Conservation (phyloP, 2,797 vertebrate genomes). For the Falco naumanni region DNA sequence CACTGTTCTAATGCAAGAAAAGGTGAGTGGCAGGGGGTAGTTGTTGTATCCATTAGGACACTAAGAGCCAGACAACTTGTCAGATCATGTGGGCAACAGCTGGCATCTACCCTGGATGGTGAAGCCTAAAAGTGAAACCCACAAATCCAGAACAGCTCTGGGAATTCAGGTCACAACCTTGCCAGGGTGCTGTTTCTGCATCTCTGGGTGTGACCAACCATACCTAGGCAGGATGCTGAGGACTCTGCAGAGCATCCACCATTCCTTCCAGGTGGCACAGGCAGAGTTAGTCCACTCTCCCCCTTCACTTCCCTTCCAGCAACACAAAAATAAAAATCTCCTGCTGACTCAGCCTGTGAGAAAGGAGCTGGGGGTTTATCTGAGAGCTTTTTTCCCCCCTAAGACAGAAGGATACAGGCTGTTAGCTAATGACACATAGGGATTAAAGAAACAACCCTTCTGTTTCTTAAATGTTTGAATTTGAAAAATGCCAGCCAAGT, state of each 20-base stretch:
- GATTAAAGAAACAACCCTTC: background rate
- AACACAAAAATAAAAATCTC: background rate
- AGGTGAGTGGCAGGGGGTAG: background rate
- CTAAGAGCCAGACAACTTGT: background rate
- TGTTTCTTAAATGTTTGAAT: background rate
- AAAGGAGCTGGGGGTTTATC: background rate
- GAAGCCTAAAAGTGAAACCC: background rate
- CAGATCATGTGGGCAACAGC: background rate
- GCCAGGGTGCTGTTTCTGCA: background rate
- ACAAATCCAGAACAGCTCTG: background rate
- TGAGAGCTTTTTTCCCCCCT: background rate
- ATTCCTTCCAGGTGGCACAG: background rate
- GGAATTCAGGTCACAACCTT: background rate
- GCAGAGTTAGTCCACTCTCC: background rate
- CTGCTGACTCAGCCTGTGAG: background rate
- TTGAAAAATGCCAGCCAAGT: slow-evolving; percentile 41
- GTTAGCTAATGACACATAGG: background rate
- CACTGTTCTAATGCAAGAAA: background rate
- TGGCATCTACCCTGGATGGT: background rate
- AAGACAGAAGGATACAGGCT: background rate
- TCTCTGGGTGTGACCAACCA: background rate
- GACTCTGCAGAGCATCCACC: background rate
- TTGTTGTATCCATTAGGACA: background rate
- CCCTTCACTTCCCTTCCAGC: background rate
- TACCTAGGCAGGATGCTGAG: accelerated